phyloP scores from a whole-genome alignment of 2,888 invertebrate species.

The Rosalia funebris region DNA sequence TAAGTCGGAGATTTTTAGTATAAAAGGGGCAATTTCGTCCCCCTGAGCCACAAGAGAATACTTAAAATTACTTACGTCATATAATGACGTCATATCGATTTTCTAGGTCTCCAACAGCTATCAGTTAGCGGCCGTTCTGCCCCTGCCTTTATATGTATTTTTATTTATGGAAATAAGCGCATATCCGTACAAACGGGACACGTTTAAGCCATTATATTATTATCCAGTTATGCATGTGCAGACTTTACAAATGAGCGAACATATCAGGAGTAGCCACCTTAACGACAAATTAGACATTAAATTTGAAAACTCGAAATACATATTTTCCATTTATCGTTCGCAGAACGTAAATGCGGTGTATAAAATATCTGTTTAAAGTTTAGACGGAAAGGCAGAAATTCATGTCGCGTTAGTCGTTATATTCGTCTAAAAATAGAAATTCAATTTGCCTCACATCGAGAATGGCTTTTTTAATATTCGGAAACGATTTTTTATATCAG shows the following conservation, averaged over 20 bases:
- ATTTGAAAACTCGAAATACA: background rate
- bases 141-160: background rate
- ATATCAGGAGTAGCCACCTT: background rate
- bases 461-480: conserved; percentile 20
- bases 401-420: conserved; percentile 16
- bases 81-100: background rate
- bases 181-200: background rate
- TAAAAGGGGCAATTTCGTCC: too few relatives aligned
- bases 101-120: background rate
- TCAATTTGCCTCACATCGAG: conserved; percentile 16
- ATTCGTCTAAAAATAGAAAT: conserved; percentile 23
- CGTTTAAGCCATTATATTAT: background rate
- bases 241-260: background rate
- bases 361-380: conserved; percentile 13
- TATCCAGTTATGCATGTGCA: background rate
- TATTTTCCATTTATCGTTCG: background rate
- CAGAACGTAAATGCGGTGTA: conserved; percentile 16
- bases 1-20: too few relatives aligned
- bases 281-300: background rate
- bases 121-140: background rate
- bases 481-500: conserved; percentile 5
- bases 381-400: conserved; percentile 14
- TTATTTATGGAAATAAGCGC: background rate
- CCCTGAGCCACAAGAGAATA: too few relatives aligned
- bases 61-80: background rate